Percentiles rank a stretch among this genome's conserved stretches.
Evolutionary conservation across 2,888 invertebrate species (phyloP).

Genomic region (Agelastica alni): DNA sequence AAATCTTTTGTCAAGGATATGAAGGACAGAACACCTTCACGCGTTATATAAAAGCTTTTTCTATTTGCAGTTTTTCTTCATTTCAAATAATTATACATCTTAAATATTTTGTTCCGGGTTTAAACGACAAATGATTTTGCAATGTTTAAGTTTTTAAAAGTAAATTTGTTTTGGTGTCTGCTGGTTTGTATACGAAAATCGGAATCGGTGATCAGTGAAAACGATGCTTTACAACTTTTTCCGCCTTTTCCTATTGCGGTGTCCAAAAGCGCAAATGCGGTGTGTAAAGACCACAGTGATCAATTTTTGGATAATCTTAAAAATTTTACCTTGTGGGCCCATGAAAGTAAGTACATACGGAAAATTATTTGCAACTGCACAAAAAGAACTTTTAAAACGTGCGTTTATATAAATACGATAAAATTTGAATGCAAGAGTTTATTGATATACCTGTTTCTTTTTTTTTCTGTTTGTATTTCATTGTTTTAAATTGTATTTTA

Average conservation of each 20-base stretch:
- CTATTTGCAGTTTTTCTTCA: slow-evolving; percentile 31
- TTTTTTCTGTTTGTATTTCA: too few relatives aligned
- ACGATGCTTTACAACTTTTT: slow-evolving; percentile 33
- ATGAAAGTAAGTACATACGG: slow-evolving; percentile 40
- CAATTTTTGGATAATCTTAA: slow-evolving; percentile 40
- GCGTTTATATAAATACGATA: too few relatives aligned
- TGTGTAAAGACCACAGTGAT: slow-evolving; percentile 41
- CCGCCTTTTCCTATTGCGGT: slow-evolving; percentile 40
- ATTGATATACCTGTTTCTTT: too few relatives aligned
- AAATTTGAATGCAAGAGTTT: too few relatives aligned
- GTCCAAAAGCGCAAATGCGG: slow-evolving; percentile 38
- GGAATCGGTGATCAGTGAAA: slow-evolving; percentile 18
- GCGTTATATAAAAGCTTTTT: slow-evolving; percentile 40
- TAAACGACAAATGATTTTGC: slow-evolving; percentile 9
- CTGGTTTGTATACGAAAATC: slow-evolving; percentile 7
- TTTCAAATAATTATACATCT: slow-evolving; percentile 15
- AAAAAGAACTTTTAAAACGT: too few relatives aligned
- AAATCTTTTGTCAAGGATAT: slow-evolving; percentile 33
- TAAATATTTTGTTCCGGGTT: slow-evolving; percentile 11
- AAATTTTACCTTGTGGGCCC: slow-evolving; percentile 42
- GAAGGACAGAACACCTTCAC: slow-evolving; percentile 38
- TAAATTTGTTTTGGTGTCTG: slow-evolving; percentile 8
- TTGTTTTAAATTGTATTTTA: too few relatives aligned
- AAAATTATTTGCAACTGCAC: too few relatives aligned
- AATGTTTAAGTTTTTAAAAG: slow-evolving; percentile 19